phyloP scores from a whole-genome alignment of 2,888 invertebrate species.

The Tanytarsus gracilentus region DNA sequence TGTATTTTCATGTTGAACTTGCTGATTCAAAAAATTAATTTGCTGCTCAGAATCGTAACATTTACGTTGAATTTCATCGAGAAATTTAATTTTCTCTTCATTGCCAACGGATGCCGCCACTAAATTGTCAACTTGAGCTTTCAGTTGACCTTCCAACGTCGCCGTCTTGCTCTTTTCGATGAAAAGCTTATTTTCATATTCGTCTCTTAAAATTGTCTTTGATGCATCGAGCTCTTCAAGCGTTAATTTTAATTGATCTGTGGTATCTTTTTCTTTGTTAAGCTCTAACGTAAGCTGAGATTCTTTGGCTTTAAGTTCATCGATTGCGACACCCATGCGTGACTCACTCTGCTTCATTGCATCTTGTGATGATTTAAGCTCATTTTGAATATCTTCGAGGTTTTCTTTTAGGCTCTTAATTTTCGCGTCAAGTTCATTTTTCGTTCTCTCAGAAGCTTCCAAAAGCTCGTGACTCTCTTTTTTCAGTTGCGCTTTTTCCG shows the following conservation, averaged over 20 bases:
- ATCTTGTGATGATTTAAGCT: neutral
- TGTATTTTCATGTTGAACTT: neutral
- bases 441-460: slow-evolving; percentile 10
- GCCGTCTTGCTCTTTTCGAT: neutral
- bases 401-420: neutral
- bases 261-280: neutral
- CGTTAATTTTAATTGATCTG: neutral
- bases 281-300: neutral
- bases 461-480: neutral
- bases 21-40: neutral
- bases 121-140: slow-evolving; percentile 20
- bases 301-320: slow-evolving; percentile 14
- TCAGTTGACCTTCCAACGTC: neutral
- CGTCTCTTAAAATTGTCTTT: neutral
- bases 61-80: slow-evolving; percentile 3
- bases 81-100: slow-evolving; percentile 17
- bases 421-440: slow-evolving; percentile 23
- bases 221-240: neutral
- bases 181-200: slow-evolving; percentile 2
- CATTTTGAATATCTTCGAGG: neutral
- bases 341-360: neutral
- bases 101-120: slow-evolving; percentile 29
- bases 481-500: slow-evolving; percentile 13
- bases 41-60: neutral
- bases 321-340: neutral